Base-by-base conservation (phyloP, 2,888 invertebrate species). In the Hyppa rectilinea region DNA sequence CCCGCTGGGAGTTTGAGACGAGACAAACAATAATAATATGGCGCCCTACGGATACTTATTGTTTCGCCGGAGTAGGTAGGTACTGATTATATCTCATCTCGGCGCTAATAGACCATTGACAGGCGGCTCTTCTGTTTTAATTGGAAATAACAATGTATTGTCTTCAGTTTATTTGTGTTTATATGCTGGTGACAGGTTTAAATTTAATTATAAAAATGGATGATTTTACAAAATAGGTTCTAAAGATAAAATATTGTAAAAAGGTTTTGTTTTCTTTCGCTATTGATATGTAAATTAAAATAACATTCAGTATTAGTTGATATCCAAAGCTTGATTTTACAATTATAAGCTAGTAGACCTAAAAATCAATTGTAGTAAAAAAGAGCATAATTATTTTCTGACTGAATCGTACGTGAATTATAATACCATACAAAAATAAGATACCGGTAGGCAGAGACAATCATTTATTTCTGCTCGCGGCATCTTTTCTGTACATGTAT, bases 31-130 rank as follows among this genome's bases (percentile, higher is more conserved):
- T 91, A 92, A 92, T 91, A 89, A 9, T 45, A 9, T 73, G 92
- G 87, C 91, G 74, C 91, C 94, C 93, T 85, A 88, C 80, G 83
- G 92, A 88, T 91, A 90, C 90, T 92, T 94, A 94, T 94, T 94
- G 94, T 93, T 89, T 93, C 87, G 84, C 82, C 73, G 72, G 83
- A 87, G 82, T 43, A n/a, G 40, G 45, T 59, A 45, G 45, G 29
- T 86, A 86, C 88, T 88, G 92, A 93, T 93, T 91, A 91, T 91
- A 91, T 91, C 93, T 91, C 89, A 88, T 91, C 90, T 89, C 85
- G 82, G 89, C 87, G 89, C 90, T 94, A 93, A 93, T 92, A 91
- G 91, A 88, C 89, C 86, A 91, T 92, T 91, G 91, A 92, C 90
- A 88, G 87, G 79, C 83, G 65, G 75, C 76, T 85, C 85, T 87